Evolutionary conservation across 2,113 vertebrate genomes (phyloP).

Genomic region (Rhinopomastus cyanomelas): DNA sequence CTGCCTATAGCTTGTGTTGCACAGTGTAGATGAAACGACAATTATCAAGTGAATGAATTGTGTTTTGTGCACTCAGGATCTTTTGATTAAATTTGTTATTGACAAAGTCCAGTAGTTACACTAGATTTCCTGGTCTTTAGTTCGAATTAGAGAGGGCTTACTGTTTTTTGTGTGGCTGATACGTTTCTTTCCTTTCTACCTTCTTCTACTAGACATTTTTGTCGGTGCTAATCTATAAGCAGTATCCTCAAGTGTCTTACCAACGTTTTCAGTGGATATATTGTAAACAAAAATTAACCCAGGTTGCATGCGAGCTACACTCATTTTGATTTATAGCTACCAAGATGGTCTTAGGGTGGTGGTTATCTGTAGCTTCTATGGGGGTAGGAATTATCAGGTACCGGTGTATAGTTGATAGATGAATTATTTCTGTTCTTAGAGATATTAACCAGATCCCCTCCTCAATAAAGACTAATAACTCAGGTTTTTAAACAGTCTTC

Average conservation of each 20-base stretch:
- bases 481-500: conserved; percentile 90
- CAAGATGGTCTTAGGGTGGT: conserved; percentile 73
- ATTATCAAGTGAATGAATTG: background rate
- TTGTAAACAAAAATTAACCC: conserved; percentile 84
- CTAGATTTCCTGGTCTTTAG: background rate
- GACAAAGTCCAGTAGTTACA: background rate
- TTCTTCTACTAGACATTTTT: conserved; percentile 38
- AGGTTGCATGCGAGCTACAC: conserved; percentile 83
- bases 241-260: conserved; percentile 68
- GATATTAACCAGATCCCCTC: conserved; percentile 91
- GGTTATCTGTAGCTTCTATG: conserved; percentile 83
- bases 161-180: conserved; percentile 1
- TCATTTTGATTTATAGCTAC: conserved; percentile 82
- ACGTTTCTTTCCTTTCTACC: conserved; percentile 61
- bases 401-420: conserved; percentile 70
- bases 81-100: background rate
- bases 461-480: conserved; percentile 93
- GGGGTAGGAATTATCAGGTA: conserved; percentile 79
- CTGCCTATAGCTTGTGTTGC: background rate
- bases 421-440: conserved; percentile 78
- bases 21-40: background rate
- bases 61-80: background rate
- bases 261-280: conserved; percentile 75
- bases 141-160: background rate
- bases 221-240: conserved; percentile 66